Evolutionary conservation across 2,888 invertebrate species (phyloP), one percentile per base, ranked within the genome.

Genomic region (Amphimallon solstitiale): DNA sequence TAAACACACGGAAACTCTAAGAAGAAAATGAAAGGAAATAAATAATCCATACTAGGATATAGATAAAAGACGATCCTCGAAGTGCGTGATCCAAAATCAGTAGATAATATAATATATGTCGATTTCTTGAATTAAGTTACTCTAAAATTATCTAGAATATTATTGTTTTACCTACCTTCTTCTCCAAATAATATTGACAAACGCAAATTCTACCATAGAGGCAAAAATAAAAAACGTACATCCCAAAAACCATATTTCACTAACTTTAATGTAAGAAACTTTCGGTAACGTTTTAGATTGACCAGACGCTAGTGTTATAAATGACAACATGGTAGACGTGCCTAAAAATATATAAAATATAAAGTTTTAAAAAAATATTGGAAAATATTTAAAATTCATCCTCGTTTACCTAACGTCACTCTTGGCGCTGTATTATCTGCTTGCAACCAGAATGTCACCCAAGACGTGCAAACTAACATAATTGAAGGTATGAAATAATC

Each of bases 401-500:
- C 2, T 3, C 1, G 9, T 29, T 29, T 84, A 90, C 93, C 93
- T 75, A 94, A 83, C 63, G 92, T 91, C 59, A 92, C 92, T 75
- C 94, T 86, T 9, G 94, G 94, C 1, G 94, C 91, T 10, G 93
- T 88, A 37, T 93, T 93, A 78, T 94, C 93, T 56, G 93, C 92
- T 80, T 94, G 94, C 65, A 94, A 81, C 94, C 94, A 94, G 79
- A 94, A 94, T 0, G 94, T 92, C 9, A 94, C 93, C 94, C 94
- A 94, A 0, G 94, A 94, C 75, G 92, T 92, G 4, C 90, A 90
- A 1, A 94, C 94, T 74, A 94, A 89, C 78, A 94, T 86, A 85
- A 94, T 92, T 5, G 94, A 94, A 1, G 94, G 94, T 69, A 94
- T 87, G 74, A 93, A 94, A 78, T 93, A 94, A 76, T 94, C 94